Conservation (phyloP, 2,113 vertebrate species). For the Corvus cornix region DNA sequence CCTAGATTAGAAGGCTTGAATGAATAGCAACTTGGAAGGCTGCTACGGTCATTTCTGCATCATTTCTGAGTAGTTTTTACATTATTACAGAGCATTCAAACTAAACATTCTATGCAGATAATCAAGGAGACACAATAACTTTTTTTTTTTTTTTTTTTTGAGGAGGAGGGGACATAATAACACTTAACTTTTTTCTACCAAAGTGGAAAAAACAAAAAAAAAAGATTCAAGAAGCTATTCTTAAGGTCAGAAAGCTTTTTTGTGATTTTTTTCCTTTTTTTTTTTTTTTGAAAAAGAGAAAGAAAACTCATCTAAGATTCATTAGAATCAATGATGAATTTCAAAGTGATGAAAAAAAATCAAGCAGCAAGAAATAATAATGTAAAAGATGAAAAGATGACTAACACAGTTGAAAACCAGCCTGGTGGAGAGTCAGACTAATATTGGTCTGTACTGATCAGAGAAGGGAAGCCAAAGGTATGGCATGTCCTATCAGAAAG, state of each 20-base stretch:
- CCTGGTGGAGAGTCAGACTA: background rate
- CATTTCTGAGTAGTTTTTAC: background rate
- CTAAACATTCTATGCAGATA: background rate
- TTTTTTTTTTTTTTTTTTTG: background rate
- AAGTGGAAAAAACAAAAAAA: background rate
- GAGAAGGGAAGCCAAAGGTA: background rate
- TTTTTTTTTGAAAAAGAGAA: background rate
- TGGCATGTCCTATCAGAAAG: background rate
- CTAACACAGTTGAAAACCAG: background rate
- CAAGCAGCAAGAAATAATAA: background rate
- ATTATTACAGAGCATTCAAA: background rate
- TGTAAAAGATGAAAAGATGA: background rate
- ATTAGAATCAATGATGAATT: background rate
- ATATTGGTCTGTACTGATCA: background rate
- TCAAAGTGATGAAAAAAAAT: background rate
- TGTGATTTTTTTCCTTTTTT: background rate
- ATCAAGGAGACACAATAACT: background rate
- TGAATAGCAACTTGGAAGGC: background rate
- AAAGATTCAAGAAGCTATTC: background rate
- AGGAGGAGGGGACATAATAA: accelerated
- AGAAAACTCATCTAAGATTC: background rate
- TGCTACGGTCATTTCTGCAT: background rate
- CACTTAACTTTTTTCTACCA: background rate
- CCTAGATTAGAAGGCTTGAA: background rate
- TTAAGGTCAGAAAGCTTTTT: background rate